phyloP scores from a whole-genome alignment of 2,113 vertebrate species.

The Gobiocypris rarus region DNA sequence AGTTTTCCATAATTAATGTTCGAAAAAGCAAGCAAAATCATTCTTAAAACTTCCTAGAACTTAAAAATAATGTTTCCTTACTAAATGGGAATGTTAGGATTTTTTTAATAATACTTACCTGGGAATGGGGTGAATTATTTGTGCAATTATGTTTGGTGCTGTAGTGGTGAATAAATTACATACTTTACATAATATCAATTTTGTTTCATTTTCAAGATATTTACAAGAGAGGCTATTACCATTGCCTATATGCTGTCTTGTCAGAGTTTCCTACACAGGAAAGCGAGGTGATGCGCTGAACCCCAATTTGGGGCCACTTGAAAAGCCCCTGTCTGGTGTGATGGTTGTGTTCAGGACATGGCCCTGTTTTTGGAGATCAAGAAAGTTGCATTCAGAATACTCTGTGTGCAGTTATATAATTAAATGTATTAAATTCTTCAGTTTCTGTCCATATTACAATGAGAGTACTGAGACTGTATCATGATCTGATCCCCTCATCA shows the following conservation, averaged over 20 bases:
- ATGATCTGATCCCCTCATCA: not conserved
- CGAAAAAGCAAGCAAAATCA: not conserved
- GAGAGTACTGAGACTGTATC: not conserved
- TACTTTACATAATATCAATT: not conserved
- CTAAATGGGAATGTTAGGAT: not conserved
- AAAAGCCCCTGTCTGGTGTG: slow-evolving; percentile 78
- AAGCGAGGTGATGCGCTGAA: slow-evolving; percentile 57
- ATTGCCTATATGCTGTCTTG: slow-evolving; percentile 72
- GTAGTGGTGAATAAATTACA: not conserved
- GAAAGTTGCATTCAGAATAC: slow-evolving; percentile 5
- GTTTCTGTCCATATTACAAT: not conserved
- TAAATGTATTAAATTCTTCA: not conserved
- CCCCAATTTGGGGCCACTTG: slow-evolving; percentile 74
- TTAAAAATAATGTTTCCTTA: not conserved
- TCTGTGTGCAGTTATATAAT: not conserved
- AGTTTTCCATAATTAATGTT: not conserved
- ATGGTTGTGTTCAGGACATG: slow-evolving; percentile 68
- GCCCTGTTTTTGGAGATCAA: slow-evolving; percentile 67
- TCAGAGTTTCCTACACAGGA: slow-evolving; percentile 75
- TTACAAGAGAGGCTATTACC: slow-evolving; percentile 67
- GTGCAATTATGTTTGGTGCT: not conserved
- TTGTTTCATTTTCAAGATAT: not conserved
- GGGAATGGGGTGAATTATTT: not conserved
- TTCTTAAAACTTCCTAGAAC: not conserved
- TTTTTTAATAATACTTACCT: not conserved